Base-by-base conservation (phyloP, 2,888 invertebrate genomes). In the Galeopsomyia nigrocyanea region DNA sequence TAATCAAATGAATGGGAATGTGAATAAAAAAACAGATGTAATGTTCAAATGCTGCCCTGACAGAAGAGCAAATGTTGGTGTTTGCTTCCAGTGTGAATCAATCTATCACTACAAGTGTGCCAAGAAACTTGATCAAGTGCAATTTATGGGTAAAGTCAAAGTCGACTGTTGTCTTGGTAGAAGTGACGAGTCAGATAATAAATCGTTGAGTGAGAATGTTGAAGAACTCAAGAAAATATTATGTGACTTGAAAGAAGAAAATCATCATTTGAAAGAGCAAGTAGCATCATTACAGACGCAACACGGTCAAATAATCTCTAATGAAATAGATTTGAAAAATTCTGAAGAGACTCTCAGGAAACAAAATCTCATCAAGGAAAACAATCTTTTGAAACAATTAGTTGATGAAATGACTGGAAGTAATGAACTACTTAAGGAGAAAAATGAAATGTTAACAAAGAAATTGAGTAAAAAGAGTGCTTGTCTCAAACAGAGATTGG, bases 41-140 rank as follows among this genome's bases (percentile, higher is more conserved):
- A 73, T 58, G n/a, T 75, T 75, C 57, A 73, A 73, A 70, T 75
- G 76, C 51, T 76, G 76, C 22, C 72, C 76, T 21, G 65, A 70
- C 16, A 74, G 72, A 70, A 76, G 68, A 74, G 74, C 72, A 70
- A 74, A 76, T 22, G 64, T 75, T 51, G 66, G 21, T 39, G 2
- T 75, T 57, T 75, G 75, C 49, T 50, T 49, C 5, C 19, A 55
- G 0, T 75, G 75, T 69, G 71, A 71, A 63, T 74, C 75, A 47
- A 50, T 75, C 51, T 75, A 74, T 51, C 75, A 75, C 39, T 51
- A 66, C 13, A 73, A 75, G 39, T 75, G 75, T 69, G 68, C 68
- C 58, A 62, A 65, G 22, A 66, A 66, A 17, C 51, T 74, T 16
- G 13, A 60, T 47, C 31, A 64, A 39, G 13, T 74, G 13, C 73